phyloP scores from a whole-genome alignment of 2,797 vertebrate species.

The Pseudotriccus pelzelni region DNA sequence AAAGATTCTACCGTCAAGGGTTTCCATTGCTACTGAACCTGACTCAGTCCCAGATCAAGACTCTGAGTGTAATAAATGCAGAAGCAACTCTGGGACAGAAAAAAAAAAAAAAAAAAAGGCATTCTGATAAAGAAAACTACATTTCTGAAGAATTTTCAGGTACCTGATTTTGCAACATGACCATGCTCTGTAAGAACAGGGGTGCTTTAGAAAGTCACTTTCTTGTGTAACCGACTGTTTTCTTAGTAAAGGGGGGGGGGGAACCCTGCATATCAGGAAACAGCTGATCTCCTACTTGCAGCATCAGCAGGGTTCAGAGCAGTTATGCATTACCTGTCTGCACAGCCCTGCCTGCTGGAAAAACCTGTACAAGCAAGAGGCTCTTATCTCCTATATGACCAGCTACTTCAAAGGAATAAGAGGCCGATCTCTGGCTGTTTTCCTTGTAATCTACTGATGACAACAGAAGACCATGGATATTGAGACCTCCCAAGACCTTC shows the following conservation, averaged over 20 bases:
- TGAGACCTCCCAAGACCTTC: not conserved
- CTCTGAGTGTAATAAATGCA: not conserved
- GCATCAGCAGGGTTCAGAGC: not conserved
- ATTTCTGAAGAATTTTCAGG: not conserved
- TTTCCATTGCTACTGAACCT: not conserved
- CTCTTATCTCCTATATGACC: not conserved
- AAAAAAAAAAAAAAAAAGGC: not conserved
- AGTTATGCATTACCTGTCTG: not conserved
- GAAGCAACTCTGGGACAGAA: not conserved
- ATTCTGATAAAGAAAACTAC: not conserved
- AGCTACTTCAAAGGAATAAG: not conserved
- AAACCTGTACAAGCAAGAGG: not conserved
- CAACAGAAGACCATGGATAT: not conserved
- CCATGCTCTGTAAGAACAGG: not conserved
- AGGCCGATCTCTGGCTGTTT: not conserved
- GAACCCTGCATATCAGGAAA: not conserved
- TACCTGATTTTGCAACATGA: not conserved
- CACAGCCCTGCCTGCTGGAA: not conserved
- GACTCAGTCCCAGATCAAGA: not conserved
- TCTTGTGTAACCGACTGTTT: not conserved
- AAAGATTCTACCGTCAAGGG: not conserved
- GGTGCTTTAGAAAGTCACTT: not conserved
- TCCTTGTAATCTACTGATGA: not conserved
- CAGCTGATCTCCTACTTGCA: not conserved
- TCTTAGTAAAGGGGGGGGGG: not conserved